phyloP scores from a whole-genome alignment of 2,888 invertebrate genomes.

The Entomobrya proxima region DNA sequence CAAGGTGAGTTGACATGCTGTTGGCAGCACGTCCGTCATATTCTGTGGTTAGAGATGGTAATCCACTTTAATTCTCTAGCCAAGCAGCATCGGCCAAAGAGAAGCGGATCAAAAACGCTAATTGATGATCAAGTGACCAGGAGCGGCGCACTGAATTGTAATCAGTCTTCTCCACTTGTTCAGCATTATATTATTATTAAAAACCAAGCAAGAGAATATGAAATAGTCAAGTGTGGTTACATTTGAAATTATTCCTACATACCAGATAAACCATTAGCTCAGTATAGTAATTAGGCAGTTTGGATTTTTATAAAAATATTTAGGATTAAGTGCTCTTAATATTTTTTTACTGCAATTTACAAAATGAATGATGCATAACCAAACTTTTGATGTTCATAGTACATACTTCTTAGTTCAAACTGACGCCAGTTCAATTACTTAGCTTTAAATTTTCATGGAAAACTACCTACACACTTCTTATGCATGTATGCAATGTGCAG shows the following conservation, averaged over 20 bases:
- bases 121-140: constrained; percentile 55
- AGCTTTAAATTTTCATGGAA: neutral
- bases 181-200: neutral
- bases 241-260: too few relatives aligned
- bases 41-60: constrained; percentile 58
- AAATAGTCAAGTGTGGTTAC: constrained; percentile 8
- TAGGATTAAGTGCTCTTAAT: too few relatives aligned
- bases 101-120: constrained; percentile 40
- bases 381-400: too few relatives aligned
- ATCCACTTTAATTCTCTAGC: constrained; percentile 51
- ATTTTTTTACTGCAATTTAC: too few relatives aligned
- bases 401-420: too few relatives aligned
- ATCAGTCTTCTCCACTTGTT: neutral
- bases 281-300: constrained; percentile 7
- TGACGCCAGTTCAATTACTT: neutral
- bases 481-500: too few relatives aligned
- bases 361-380: too few relatives aligned
- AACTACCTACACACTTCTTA: neutral
- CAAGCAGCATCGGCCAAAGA: neutral
- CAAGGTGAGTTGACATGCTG: constrained; percentile 54
- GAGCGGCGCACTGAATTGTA: constrained; percentile 17
- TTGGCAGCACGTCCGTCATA: constrained; percentile 65
- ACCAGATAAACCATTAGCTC: neutral
- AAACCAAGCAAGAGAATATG: neutral
- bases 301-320: too few relatives aligned